Evolutionary conservation across 2,797 vertebrate genomes (phyloP).

Genomic region (Strix occidentalis): DNA sequence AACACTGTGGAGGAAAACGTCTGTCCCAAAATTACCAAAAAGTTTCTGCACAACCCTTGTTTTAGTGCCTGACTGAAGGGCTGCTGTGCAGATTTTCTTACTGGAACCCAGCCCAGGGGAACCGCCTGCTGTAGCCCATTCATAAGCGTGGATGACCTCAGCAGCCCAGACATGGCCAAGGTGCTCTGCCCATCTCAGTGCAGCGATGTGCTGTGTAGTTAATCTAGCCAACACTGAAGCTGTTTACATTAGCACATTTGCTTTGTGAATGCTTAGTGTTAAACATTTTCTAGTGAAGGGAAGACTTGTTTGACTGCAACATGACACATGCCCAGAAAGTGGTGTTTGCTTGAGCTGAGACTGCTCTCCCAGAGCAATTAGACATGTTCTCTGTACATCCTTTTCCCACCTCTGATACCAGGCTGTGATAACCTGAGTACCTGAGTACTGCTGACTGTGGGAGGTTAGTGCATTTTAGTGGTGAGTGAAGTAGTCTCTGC

Average conservation of each 20-base stretch:
- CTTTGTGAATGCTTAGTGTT: neutral
- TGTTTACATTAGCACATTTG: neutral
- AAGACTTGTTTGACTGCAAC: neutral
- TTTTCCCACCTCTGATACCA: neutral
- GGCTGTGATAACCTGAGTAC: neutral
- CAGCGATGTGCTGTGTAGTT: neutral
- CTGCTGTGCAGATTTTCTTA: neutral
- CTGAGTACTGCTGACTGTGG: neutral
- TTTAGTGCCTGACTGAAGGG: neutral
- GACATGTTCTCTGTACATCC: neutral
- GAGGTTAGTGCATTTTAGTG: neutral
- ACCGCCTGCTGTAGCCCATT: neutral
- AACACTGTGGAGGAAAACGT: neutral
- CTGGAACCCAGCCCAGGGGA: neutral
- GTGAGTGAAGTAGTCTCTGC: neutral
- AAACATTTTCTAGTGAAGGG: neutral
- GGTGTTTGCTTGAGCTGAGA: neutral
- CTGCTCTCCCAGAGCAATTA: neutral
- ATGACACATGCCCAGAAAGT: neutral
- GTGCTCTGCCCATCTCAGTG: neutral
- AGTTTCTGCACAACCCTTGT: neutral
- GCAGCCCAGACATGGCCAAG: neutral
- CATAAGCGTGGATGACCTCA: accelerated
- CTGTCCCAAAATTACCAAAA: neutral
- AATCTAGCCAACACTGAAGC: neutral